phyloP scores from a whole-genome alignment of 2,888 invertebrate genomes.

The Rhagonycha lutea region DNA sequence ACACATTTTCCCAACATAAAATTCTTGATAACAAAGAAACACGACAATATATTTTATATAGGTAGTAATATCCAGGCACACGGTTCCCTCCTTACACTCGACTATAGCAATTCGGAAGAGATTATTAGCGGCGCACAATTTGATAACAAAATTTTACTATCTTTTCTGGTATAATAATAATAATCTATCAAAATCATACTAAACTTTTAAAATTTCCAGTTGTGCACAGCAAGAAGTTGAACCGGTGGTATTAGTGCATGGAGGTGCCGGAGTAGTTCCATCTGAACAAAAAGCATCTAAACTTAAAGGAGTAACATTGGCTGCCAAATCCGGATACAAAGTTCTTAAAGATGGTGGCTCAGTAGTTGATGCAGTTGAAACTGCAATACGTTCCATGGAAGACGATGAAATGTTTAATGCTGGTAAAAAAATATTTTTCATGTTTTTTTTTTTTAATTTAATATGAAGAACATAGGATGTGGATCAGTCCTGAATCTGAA shows the following conservation, averaged over 20 bases:
- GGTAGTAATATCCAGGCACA: too few relatives aligned
- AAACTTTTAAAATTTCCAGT: background rate
- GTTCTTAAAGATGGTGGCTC: constrained; percentile 61
- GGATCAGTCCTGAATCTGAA: constrained; percentile 78
- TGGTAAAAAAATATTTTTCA: constrained; percentile 56
- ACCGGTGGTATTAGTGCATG: constrained; percentile 76
- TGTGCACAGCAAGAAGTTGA: constrained; percentile 51
- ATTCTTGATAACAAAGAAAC: too few relatives aligned
- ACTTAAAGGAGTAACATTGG: constrained; percentile 66
- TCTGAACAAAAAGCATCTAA: constrained; percentile 66
- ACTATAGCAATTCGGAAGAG: too few relatives aligned
- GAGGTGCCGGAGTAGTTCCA: constrained; percentile 80
- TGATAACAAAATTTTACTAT: too few relatives aligned
- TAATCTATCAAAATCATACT: too few relatives aligned
- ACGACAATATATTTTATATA: too few relatives aligned
- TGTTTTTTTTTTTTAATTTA: background rate
- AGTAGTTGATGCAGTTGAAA: constrained; percentile 77
- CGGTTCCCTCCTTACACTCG: too few relatives aligned
- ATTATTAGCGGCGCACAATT: too few relatives aligned
- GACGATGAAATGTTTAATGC: constrained; percentile 81
- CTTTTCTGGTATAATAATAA: too few relatives aligned
- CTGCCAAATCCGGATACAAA: constrained; percentile 66
- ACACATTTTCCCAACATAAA: too few relatives aligned
- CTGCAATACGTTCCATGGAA: constrained; percentile 78
- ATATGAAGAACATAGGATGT: constrained; percentile 56